Evolutionary conservation across 2,113 vertebrate genomes (phyloP), one percentile per base, ranked within the genome.

Genomic region (Nycticryphes semicollaris): DNA sequence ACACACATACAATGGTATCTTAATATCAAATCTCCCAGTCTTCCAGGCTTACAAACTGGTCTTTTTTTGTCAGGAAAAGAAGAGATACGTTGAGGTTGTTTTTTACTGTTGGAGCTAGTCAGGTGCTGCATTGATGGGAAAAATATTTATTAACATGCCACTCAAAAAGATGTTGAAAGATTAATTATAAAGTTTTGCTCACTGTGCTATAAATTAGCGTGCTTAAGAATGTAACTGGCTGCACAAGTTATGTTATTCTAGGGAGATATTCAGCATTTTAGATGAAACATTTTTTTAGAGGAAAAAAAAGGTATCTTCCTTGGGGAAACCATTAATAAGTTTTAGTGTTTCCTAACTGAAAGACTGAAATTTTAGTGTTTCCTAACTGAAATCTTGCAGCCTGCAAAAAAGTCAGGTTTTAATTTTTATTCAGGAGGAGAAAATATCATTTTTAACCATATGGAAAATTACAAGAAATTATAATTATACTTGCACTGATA

Each of bases 1-100:
- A 45, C 0, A 2, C 0, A 0, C 24, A 43, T 14, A 50, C 31
- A 84, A 35, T 30, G 4, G 6, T 63, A 41, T 39, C 53, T 56
- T 60, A 35, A 8, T 33, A 70, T 16, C 12, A 30, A 31, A 63
- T 47, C 28, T 50, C 14, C 17, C 31, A 25, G 20, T 27, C 76
- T 72, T 67, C 31, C 31, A 81, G 16, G 7, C 67, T 91, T 87
- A 69, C n/a, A 90, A 39, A 6, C 24, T 67, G 15, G 24, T 28
- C 5, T 67, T n/a, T 60, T 81, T 62, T 37, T 41, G 45, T 11
- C 64, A 75, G n/a, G 43, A 28, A 77, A 60, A 72, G 18, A n/a
- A 57, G 9, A 72, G 12, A 28, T 19, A 35, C 3, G 39, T 28
- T 43, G 43, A 54, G 20, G 23, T 25, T 30, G 17, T 3, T 41